A percentile compares a stretch with the other conserved stretches of the same genome.
These are phyloP conservation scores for Caerostris darwini DNA, from an alignment of 1,140 invertebrate genomes.

Conservation along the genomic window DNA sequence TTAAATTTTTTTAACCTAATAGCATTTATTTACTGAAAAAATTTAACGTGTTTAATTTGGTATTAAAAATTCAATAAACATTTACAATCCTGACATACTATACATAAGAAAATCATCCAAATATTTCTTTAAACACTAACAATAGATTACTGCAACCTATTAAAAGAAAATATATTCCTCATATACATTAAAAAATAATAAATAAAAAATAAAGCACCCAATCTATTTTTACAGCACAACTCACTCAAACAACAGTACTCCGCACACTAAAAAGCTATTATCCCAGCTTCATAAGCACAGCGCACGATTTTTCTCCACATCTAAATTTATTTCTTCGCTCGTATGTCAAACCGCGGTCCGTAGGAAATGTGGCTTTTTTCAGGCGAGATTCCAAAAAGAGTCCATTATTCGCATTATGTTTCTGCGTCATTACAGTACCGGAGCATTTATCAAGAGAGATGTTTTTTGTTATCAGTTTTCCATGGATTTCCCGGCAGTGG, in stretches of 20 bases:
- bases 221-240: background rate
- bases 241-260: background rate
- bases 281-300: slow-evolving; percentile 2
- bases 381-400: slow-evolving; percentile 1
- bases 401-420: slow-evolving; percentile 68
- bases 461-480: slow-evolving; percentile 39
- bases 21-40: background rate
- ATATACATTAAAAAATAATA: background rate
- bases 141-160: background rate
- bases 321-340: slow-evolving; percentile 16
- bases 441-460: slow-evolving; percentile 42
- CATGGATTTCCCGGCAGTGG: background rate
- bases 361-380: slow-evolving; percentile 12
- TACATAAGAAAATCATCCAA: background rate
- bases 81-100: background rate
- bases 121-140: background rate
- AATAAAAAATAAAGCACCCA: background rate
- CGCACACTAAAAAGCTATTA: slow-evolving; percentile 12
- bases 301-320: slow-evolving; percentile 3
- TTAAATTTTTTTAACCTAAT: too few relatives aligned
- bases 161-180: background rate
- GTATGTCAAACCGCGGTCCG: background rate
- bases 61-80: background rate
- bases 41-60: background rate
- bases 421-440: slow-evolving; percentile 47